phyloP scores from a whole-genome alignment of 2,113 vertebrate species.

The Nansenia antarctica region DNA sequence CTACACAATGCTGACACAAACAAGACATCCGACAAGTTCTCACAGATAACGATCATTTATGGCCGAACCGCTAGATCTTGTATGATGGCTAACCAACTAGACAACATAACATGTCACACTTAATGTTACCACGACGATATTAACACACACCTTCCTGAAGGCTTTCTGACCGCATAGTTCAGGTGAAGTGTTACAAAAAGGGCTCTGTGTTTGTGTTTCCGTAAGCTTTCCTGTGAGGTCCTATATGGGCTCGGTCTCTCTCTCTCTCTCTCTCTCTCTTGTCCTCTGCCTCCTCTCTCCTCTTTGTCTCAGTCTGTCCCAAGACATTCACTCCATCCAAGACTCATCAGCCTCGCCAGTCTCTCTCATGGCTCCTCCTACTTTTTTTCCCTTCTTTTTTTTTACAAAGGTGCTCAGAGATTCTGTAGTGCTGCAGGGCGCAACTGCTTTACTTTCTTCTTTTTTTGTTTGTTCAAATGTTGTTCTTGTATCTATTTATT shows the following conservation, averaged over 20 bases:
- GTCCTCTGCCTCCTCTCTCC: slow-evolving; percentile 20
- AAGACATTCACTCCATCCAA: slow-evolving; percentile 34
- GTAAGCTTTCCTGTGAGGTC: slow-evolving; percentile 32
- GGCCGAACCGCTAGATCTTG: background rate
- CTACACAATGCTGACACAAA: slow-evolving; percentile 4
- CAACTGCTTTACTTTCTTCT: slow-evolving; percentile 39
- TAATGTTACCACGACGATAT: background rate
- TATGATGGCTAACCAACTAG: background rate
- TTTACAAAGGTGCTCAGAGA: slow-evolving; percentile 38
- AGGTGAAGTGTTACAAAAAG: slow-evolving; percentile 54
- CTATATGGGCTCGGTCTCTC: background rate
- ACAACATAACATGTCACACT: background rate
- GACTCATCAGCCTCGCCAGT: slow-evolving; percentile 38
- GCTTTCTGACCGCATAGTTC: slow-evolving; percentile 39
- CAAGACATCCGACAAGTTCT: background rate
- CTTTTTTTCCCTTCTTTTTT: slow-evolving; percentile 20
- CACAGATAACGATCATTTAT: background rate
- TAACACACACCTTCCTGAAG: background rate
- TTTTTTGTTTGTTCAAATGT: slow-evolving; percentile 36
- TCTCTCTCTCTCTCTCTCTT: slow-evolving; percentile 12
- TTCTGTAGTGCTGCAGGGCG: slow-evolving; percentile 33
- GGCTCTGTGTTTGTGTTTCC: slow-evolving; percentile 23
- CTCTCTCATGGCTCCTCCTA: slow-evolving; percentile 19
- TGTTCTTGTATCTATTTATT: slow-evolving; percentile 70
- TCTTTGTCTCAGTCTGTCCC: slow-evolving; percentile 15